Percentiles rank a stretch among this genome's conserved stretches.
These are phyloP conservation scores for Drosophila micromelanica DNA, from an alignment of 1,140 invertebrate species.

Conservation along the genomic window DNA sequence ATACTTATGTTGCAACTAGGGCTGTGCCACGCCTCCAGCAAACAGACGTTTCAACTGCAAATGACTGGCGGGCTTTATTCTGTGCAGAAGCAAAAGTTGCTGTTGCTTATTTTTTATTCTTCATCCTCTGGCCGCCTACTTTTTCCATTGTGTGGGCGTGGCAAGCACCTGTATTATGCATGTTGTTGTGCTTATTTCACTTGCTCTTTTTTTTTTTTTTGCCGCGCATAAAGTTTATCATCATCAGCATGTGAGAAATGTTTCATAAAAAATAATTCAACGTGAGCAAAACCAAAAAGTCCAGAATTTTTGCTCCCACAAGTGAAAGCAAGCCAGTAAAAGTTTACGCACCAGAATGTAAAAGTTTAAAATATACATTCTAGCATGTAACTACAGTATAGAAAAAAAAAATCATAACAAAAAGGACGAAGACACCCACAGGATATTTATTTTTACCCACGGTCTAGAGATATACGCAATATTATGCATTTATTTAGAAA, in stretches of 20 bases:
- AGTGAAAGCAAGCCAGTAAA: not conserved
- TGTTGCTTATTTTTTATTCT: slow-evolving; percentile 10
- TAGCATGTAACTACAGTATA: no score
- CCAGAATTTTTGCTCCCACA: not conserved
- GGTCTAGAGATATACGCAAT: no score
- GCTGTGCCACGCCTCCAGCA: slow-evolving; percentile 40
- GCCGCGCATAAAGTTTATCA: not conserved
- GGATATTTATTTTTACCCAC: no score
- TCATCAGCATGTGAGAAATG: slow-evolving; percentile 11
- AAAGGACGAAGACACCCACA: no score
- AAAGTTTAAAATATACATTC: no score
- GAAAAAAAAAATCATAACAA: no score
- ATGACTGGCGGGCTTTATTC: slow-evolving; percentile 68
- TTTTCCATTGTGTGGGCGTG: slow-evolving; percentile 68
- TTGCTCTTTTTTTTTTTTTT: slow-evolving; percentile 34
- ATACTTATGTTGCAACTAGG: slow-evolving; percentile 76
- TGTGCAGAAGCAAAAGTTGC: slow-evolving; percentile 56
- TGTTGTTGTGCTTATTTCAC: slow-evolving; percentile 54
- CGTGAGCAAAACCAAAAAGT: not conserved
- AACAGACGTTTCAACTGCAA: slow-evolving; percentile 38
- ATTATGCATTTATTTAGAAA: no score
- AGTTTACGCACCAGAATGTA: not conserved
- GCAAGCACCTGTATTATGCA: slow-evolving; percentile 49
- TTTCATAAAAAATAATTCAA: slow-evolving; percentile 4
- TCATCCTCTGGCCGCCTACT: slow-evolving; percentile 28